Conservation (phyloP, 2,113 vertebrate genomes). For the Ploceus nigricollis region DNA sequence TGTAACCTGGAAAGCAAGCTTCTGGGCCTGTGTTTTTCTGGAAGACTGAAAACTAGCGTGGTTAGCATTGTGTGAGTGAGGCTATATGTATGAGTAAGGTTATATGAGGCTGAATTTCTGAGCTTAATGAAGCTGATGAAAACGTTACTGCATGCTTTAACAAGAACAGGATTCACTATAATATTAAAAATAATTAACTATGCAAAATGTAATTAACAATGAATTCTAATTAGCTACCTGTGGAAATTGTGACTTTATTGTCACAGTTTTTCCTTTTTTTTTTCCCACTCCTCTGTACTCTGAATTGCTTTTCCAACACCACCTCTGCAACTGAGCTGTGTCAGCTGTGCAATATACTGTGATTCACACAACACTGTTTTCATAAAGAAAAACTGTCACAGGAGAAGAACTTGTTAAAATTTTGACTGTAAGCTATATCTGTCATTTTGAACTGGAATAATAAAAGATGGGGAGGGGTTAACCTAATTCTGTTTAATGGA, state of each 20-base stretch:
- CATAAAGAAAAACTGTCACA: neutral
- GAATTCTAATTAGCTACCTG: neutral
- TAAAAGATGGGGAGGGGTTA: neutral
- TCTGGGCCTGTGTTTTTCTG: neutral
- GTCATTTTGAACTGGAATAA: neutral
- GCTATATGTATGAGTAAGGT: neutral
- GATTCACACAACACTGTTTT: neutral
- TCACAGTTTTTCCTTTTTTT: neutral
- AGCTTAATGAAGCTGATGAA: neutral
- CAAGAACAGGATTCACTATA: neutral
- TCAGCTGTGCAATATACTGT: neutral
- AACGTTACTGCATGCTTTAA: neutral
- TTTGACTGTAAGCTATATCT: neutral
- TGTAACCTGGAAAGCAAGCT: neutral
- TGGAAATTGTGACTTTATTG: neutral
- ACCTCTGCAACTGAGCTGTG: neutral
- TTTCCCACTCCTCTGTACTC: neutral
- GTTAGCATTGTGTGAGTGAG: neutral
- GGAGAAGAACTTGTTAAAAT: neutral
- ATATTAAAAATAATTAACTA: slow-evolving; percentile 25
- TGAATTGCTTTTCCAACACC: neutral
- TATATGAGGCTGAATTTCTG: neutral
- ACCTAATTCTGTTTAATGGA: neutral
- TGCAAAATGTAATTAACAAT: slow-evolving; percentile 43
- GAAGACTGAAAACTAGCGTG: neutral